phyloP scores from a whole-genome alignment of 2,113 vertebrate species.

The Corydoras maculifer region DNA sequence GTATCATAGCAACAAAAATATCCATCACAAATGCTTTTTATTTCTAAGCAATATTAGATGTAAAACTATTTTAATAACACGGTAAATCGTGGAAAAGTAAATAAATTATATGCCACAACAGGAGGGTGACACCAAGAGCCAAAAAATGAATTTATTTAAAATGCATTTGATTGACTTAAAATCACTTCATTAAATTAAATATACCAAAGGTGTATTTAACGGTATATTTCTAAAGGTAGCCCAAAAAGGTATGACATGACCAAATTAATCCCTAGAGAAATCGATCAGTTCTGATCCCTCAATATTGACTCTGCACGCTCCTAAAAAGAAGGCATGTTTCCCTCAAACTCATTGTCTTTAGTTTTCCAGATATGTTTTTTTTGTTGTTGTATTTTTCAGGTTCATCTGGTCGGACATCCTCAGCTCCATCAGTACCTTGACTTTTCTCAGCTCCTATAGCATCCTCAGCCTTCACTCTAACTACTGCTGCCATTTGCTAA shows the following conservation, averaged over 20 bases:
- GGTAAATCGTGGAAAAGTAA: no score
- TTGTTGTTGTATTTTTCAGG: not conserved
- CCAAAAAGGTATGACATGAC: conserved; percentile 1
- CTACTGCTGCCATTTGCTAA: not conserved
- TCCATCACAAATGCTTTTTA: no score
- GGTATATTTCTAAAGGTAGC: no score
- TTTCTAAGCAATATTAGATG: no score
- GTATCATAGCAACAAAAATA: no score
- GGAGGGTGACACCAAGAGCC: no score
- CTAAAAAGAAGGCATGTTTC: not conserved
- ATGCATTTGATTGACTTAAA: no score
- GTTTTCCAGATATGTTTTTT: not conserved
- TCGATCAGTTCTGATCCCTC: not conserved
- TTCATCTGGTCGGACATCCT: not conserved
- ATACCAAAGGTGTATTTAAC: not conserved
- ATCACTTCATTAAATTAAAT: no score
- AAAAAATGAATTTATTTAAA: no score
- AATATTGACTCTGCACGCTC: not conserved
- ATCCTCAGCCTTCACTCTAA: not conserved
- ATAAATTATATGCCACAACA: no score
- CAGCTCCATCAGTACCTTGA: not conserved
- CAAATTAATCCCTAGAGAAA: conserved; percentile 29
- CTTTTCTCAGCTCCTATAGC: not conserved
- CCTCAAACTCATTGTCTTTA: not conserved
- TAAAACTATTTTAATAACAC: no score